Evolutionary conservation across 2,888 invertebrate species (phyloP).

Genomic region (Neoaliturus tenellus): DNA sequence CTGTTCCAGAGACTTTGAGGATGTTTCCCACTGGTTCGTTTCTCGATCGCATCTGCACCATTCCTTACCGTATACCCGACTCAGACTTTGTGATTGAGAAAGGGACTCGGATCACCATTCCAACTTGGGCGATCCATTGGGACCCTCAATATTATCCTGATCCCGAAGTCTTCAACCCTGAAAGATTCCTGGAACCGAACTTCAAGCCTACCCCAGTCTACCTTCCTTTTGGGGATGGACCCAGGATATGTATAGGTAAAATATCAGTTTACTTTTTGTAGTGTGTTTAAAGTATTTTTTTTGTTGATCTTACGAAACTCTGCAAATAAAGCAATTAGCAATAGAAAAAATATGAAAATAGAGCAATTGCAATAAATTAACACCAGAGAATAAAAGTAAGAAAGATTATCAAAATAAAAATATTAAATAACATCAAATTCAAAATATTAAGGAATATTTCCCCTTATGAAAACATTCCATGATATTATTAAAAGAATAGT

Average conservation of each 20-base stretch:
- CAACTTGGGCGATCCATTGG: neutral
- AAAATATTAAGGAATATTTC: too few species aligned
- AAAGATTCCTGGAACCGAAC: constrained; percentile 34
- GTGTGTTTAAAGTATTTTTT: neutral
- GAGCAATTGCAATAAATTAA: neutral
- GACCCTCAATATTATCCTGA: constrained; percentile 16
- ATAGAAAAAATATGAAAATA: too few species aligned
- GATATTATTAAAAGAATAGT: too few species aligned
- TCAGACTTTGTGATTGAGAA: constrained; percentile 21
- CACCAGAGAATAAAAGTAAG: too few species aligned
- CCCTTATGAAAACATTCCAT: too few species aligned
- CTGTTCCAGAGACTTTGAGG: constrained; percentile 38
- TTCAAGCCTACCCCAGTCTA: constrained; percentile 23
- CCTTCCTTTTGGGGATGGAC: constrained; percentile 41
- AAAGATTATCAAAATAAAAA: too few species aligned
- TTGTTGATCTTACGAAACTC: neutral
- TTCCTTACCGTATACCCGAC: neutral
- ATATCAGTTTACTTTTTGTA: neutral
- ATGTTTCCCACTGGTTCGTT: neutral
- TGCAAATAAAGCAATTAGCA: too few species aligned
- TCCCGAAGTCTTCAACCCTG: constrained; percentile 36
- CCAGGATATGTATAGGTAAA: constrained; percentile 36
- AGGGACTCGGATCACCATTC: constrained; percentile 20
- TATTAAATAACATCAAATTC: neutral
- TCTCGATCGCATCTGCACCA: neutral